Conservation (phyloP, 2,888 invertebrate species). For the Tetragonula carbonaria region DNA sequence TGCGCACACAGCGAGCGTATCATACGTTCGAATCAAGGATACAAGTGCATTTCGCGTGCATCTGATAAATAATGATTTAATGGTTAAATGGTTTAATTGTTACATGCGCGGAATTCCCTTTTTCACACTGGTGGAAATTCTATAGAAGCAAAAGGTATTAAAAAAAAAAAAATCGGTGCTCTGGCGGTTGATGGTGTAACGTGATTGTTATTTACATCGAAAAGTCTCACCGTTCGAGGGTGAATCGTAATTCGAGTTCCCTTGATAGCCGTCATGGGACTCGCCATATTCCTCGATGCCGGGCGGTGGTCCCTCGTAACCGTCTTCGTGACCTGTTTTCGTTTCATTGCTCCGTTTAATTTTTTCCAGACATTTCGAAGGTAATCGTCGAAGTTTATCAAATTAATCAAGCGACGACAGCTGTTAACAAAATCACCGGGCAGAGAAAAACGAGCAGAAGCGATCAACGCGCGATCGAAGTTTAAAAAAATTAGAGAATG, state of each 20-base stretch:
- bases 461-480: not conserved
- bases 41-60: conserved; percentile 7
- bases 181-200: not conserved
- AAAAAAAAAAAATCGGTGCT: not conserved
- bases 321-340: conserved; percentile 64
- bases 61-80: conserved; percentile 11
- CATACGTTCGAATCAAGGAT: not conserved
- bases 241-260: conserved; percentile 62
- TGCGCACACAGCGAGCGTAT: not conserved
- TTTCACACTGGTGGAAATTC: not conserved
- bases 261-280: conserved; percentile 58
- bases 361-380: not conserved
- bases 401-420: no score
- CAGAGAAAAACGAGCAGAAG: not conserved
- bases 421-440: no score
- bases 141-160: not conserved
- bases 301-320: conserved; percentile 76
- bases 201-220: not conserved
- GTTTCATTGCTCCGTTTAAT: conserved; percentile 25
- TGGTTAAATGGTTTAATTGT: not conserved
- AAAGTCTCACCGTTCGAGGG: conserved; percentile 74
- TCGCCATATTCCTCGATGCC: conserved; percentile 70
- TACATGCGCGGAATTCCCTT: not conserved
- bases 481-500: not conserved
- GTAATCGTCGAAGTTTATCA: no score